Conservation (phyloP, 2,113 vertebrate genomes). For the Manacus vitellinus region DNA sequence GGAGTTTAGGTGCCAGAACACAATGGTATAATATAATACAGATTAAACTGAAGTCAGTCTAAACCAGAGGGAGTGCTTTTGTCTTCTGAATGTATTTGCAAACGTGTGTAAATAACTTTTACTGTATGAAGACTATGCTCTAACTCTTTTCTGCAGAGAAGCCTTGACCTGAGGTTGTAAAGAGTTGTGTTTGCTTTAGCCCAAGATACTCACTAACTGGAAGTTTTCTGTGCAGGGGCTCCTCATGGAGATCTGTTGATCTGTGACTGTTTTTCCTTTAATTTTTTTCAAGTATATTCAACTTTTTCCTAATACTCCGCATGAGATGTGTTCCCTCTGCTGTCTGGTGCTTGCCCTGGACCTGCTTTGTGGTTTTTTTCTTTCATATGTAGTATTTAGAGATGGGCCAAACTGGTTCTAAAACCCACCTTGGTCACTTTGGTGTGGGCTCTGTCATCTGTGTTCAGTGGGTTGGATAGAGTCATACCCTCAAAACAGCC, state of each 20-base stretch:
- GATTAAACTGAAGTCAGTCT: neutral
- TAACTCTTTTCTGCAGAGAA: constrained; percentile 41
- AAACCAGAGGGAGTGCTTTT: neutral
- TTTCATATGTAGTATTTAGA: constrained; percentile 12
- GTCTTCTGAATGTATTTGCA: neutral
- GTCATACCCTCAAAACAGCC: neutral
- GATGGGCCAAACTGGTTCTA: constrained; percentile 41
- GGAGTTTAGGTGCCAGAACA: neutral
- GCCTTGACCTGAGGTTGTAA: constrained; percentile 2
- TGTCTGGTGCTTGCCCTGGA: constrained; percentile 50
- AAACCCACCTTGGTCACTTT: neutral
- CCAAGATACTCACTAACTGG: constrained; percentile 26
- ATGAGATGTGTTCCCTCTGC: constrained; percentile 63
- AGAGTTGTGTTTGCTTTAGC: constrained; percentile 20
- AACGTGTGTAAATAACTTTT: neutral
- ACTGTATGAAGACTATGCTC: neutral
- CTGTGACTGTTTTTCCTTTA: constrained; percentile 59
- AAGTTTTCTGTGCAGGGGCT: constrained; percentile 47
- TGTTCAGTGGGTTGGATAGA: neutral
- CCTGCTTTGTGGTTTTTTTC: constrained; percentile 22
- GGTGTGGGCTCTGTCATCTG: neutral
- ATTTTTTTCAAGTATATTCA: constrained; percentile 58
- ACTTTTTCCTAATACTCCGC: constrained; percentile 67
- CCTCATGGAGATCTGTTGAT: constrained; percentile 57
- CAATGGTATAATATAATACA: neutral